These are phyloP conservation scores for Drosophila quadrilineata DNA, from an alignment of 1,140 invertebrate genomes.

Conservation along the genomic window DNA sequence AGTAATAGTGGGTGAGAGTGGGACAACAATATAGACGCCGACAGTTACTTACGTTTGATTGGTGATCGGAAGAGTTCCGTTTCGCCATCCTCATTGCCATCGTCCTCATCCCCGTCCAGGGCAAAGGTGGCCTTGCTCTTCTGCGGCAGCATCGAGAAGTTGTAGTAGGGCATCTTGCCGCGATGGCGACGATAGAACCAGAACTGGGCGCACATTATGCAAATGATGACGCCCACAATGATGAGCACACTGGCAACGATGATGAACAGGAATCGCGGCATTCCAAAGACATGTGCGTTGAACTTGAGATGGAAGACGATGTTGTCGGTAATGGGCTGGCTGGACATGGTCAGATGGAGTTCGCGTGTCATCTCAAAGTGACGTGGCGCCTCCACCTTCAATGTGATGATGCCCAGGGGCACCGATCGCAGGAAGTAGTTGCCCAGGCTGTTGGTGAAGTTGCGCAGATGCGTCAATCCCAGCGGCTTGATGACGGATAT, in stretches of 20 bases:
- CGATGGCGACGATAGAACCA: slow-evolving; percentile 69
- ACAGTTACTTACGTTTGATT: slow-evolving; percentile 81
- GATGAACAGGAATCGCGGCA: slow-evolving; percentile 88
- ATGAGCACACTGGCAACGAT: slow-evolving; percentile 84
- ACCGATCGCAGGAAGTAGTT: slow-evolving; percentile 83
- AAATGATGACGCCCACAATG: slow-evolving; percentile 60
- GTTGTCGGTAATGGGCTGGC: slow-evolving; percentile 80
- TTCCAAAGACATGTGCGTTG: slow-evolving; percentile 86
- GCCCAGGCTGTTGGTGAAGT: slow-evolving; percentile 83
- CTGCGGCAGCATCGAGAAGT: slow-evolving; percentile 81
- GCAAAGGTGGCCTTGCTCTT: slow-evolving; percentile 74
- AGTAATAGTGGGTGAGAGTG: background rate
- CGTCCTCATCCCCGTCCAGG: slow-evolving; percentile 81
- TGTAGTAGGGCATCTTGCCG: slow-evolving; percentile 72
- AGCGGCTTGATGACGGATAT: slow-evolving; percentile 81
- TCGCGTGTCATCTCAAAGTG: slow-evolving; percentile 83
- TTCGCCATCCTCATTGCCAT: slow-evolving; percentile 85
- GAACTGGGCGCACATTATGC: slow-evolving; percentile 72
- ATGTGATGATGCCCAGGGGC: slow-evolving; percentile 82
- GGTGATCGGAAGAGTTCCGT: slow-evolving; percentile 85
- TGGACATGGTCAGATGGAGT: slow-evolving; percentile 81
- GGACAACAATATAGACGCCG: background rate
- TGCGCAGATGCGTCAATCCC: slow-evolving; percentile 67
- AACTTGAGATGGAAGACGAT: slow-evolving; percentile 86
- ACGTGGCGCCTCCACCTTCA: slow-evolving; percentile 83